These are phyloP conservation scores for Torymus auratus DNA, from an alignment of 2,888 invertebrate genomes.

Conservation along the genomic window DNA sequence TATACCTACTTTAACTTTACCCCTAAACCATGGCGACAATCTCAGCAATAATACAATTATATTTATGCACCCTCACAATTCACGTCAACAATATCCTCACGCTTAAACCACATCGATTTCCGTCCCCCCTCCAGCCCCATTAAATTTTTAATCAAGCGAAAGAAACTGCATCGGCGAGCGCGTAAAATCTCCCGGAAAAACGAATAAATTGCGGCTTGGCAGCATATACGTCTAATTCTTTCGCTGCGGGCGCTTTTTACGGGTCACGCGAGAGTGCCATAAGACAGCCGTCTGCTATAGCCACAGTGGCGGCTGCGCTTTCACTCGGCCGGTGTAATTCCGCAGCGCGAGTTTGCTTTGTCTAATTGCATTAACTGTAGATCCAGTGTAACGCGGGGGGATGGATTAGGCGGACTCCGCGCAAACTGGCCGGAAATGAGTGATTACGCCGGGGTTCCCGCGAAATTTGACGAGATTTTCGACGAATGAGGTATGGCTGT, in stretches of 20 bases:
- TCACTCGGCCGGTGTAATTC: conserved; percentile 33
- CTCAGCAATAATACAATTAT: no score
- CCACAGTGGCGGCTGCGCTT: neutral
- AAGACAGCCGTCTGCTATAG: neutral
- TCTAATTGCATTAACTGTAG: conserved; percentile 66
- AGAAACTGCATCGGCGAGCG: no score
- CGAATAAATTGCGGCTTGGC: neutral
- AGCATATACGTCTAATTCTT: conserved; percentile 22
- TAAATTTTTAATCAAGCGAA: no score
- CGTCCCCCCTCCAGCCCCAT: no score
- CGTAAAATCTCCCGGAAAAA: neutral
- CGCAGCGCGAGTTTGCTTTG: conserved; percentile 61
- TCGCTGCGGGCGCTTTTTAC: conserved; percentile 20
- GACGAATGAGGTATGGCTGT: no score
- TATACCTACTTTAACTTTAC: no score
- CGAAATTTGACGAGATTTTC: no score
- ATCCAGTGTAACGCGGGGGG: conserved; percentile 1
- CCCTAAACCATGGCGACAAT: no score
- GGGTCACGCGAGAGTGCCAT: conserved; percentile 21
- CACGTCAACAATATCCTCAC: no score
- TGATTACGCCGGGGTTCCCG: neutral
- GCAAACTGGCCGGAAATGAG: conserved; percentile 6
- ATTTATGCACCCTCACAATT: no score
- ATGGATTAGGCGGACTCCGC: neutral
- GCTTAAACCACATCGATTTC: no score